Evolutionary conservation across 2,113 vertebrate genomes (phyloP).

Genomic region (Anolis carolinensis): DNA sequence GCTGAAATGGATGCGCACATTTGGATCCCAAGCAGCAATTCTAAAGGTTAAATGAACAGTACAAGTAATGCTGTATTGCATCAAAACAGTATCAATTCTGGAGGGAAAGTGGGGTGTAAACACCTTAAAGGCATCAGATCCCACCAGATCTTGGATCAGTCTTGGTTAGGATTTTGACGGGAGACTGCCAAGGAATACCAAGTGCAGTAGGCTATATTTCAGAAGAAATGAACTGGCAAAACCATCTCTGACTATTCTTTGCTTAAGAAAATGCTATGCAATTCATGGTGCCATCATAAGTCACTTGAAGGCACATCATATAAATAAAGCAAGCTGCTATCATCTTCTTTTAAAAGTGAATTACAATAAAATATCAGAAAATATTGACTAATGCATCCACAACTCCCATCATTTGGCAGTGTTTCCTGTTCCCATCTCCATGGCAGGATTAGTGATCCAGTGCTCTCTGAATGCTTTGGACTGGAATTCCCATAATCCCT

Average conservation of each 20-base stretch:
- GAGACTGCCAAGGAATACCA: no score
- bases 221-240: no score
- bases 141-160: no score
- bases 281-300: background rate
- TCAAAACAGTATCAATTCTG: background rate
- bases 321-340: no score
- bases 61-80: background rate
- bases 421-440: background rate
- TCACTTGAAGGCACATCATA: background rate
- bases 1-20: background rate
- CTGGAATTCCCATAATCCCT: background rate
- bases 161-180: no score
- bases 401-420: background rate
- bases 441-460: no score
- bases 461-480: background rate
- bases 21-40: background rate
- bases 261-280: no score
- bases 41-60: background rate
- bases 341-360: no score
- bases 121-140: no score
- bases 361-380: background rate
- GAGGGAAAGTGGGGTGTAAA: background rate
- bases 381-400: background rate
- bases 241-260: no score
- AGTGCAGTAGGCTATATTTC: no score